phyloP scores from a whole-genome alignment of 92 coral and sea anemone genomes.

The Anthopleura xanthogrammica region DNA sequence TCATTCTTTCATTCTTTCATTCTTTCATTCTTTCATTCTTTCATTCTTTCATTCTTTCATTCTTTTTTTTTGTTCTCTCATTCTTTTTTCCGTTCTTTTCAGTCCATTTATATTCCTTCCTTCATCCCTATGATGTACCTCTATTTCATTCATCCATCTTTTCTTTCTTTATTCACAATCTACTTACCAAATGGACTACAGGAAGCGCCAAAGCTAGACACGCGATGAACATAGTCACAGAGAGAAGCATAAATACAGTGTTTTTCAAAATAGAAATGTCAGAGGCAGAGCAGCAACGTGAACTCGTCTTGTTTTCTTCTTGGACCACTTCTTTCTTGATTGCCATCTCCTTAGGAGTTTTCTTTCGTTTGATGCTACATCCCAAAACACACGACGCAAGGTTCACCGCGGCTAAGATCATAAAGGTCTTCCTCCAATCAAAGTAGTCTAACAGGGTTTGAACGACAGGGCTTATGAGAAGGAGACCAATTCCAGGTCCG shows the following conservation, averaged over 20 bases:
- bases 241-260: not conserved
- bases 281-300: not conserved
- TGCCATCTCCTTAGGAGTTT: not conserved
- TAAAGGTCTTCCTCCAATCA: slow-evolving; percentile 55
- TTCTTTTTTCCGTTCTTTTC: too few species aligned
- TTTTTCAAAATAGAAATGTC: not conserved
- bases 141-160: too few species aligned
- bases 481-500: slow-evolving; percentile 61
- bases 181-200: not conserved
- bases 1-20: too few species aligned
- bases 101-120: too few species aligned
- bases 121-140: too few species aligned
- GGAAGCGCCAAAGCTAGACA: not conserved
- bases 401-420: slow-evolving; percentile 40
- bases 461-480: slow-evolving; percentile 54
- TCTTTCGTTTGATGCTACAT: slow-evolving; percentile 10
- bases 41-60: too few species aligned
- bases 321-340: not conserved
- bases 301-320: not conserved
- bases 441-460: slow-evolving; percentile 37
- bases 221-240: not conserved
- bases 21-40: too few species aligned
- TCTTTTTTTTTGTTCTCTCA: too few species aligned
- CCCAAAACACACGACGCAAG: slow-evolving; percentile 24
- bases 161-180: too few species aligned